These are phyloP conservation scores for Oithona nana DNA, from an alignment of 2,888 invertebrate species.

Conservation along the genomic window DNA sequence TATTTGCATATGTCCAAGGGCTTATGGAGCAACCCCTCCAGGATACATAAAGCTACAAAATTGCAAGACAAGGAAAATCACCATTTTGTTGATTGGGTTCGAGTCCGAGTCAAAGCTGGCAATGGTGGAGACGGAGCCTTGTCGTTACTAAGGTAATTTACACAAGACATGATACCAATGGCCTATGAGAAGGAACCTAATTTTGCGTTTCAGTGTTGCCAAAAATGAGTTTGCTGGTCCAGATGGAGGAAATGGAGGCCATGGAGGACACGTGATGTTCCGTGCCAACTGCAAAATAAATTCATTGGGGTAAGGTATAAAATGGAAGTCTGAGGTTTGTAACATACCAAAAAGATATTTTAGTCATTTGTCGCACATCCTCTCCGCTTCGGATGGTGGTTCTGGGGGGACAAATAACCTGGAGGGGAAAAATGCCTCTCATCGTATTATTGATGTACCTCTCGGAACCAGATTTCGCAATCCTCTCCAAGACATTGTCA, in stretches of 20 bases:
- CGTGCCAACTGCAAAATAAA: slow-evolving; percentile 23
- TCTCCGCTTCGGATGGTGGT: slow-evolving; percentile 44
- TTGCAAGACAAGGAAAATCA: slow-evolving; percentile 26
- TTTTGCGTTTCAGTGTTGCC: slow-evolving; percentile 49
- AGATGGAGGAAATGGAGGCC: slow-evolving; percentile 89
- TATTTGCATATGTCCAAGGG: no score
- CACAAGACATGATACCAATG: background rate
- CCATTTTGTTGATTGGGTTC: slow-evolving; percentile 49
- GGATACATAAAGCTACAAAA: slow-evolving; percentile 2
- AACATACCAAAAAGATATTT: background rate
- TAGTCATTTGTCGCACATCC: background rate
- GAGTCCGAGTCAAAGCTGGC: slow-evolving; percentile 52
- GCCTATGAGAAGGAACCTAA: no score
- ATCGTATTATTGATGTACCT: slow-evolving; percentile 54
- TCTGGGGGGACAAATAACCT: slow-evolving; percentile 54
- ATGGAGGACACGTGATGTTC: slow-evolving; percentile 82
- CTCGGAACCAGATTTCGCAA: slow-evolving; percentile 54
- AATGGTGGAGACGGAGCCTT: slow-evolving; percentile 82
- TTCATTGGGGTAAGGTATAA: background rate
- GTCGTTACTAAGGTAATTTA: slow-evolving; percentile 29
- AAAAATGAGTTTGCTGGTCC: slow-evolving; percentile 77
- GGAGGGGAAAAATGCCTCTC: slow-evolving; percentile 57
- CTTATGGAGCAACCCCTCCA: no score
- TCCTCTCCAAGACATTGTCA: slow-evolving; percentile 32
- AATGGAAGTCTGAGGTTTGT: background rate